Percentiles rank a stretch among this genome's conserved stretches.
These are phyloP conservation scores for Ichneumoninae sp. DNA, from an alignment of 2,888 invertebrate genomes.

Conservation along the genomic window DNA sequence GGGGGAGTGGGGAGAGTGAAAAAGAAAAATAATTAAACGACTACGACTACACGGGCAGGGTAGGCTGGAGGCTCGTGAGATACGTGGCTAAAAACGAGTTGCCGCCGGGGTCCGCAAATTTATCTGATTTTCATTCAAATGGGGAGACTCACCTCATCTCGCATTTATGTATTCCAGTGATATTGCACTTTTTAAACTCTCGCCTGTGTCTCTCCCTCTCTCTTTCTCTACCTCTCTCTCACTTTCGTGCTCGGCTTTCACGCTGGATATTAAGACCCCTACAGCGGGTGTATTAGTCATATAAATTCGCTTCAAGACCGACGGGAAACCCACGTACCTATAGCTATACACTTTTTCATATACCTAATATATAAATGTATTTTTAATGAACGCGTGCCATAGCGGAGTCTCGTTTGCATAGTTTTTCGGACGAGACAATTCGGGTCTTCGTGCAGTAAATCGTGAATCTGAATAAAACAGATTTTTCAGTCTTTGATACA, in stretches of 20 bases:
- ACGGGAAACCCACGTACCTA: conserved; percentile 57
- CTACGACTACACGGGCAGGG: conserved; percentile 42
- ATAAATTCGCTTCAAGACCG: conserved; percentile 79
- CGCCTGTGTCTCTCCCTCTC: conserved; percentile 73
- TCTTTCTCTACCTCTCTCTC: conserved; percentile 65
- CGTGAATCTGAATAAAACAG: background rate
- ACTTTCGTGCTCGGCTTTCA: conserved; percentile 43
- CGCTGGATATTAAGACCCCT: conserved; percentile 80
- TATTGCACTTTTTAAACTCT: conserved; percentile 82
- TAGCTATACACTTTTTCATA: conserved; percentile 21
- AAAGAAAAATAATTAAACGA: conserved; percentile 33
- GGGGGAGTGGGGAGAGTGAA: conserved; percentile 2
- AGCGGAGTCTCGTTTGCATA: conserved; percentile 4
- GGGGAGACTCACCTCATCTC: conserved; percentile 78
- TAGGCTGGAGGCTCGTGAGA: conserved; percentile 27
- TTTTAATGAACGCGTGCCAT: conserved; percentile 32
- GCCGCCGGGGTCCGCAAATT: conserved; percentile 75
- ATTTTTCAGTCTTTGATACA: background rate
- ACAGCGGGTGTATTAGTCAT: conserved; percentile 79
- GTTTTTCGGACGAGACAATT: conserved; percentile 29
- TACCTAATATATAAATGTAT: conserved; percentile 24
- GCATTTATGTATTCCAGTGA: conserved; percentile 83
- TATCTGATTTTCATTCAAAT: conserved; percentile 83
- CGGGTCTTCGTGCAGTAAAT: conserved; percentile 1
- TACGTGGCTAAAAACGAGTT: conserved; percentile 72